Conservation (phyloP, 2,113 vertebrate species). For the Protomyctophum bolini region DNA sequence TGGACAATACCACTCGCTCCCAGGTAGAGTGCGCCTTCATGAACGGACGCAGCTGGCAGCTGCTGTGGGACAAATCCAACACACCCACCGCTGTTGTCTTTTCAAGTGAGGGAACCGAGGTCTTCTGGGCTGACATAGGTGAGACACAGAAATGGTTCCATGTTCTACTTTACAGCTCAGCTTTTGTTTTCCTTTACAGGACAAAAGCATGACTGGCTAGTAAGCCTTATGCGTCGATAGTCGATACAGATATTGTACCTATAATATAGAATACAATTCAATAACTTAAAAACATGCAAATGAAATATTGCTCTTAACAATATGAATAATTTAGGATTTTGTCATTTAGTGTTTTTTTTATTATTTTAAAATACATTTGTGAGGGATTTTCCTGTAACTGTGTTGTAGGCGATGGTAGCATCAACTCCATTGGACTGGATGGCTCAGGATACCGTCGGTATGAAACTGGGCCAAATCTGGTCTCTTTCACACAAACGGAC, state of each 20-base stretch:
- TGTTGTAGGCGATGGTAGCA: slow-evolving; percentile 78
- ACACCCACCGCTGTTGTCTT: slow-evolving; percentile 81
- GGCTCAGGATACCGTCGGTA: slow-evolving; percentile 80
- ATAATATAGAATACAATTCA: too few relatives aligned
- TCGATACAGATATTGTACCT: too few relatives aligned
- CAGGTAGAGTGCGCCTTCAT: slow-evolving; percentile 84
- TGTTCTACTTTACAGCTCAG: too few relatives aligned
- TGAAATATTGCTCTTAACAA: too few relatives aligned
- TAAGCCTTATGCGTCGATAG: too few relatives aligned
- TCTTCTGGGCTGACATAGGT: slow-evolving; percentile 91
- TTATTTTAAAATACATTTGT: too few relatives aligned
- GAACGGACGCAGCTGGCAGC: slow-evolving; percentile 79
- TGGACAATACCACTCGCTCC: accelerated
- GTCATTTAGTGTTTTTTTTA: too few relatives aligned
- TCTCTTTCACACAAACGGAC: slow-evolving; percentile 77
- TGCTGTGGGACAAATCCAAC: slow-evolving; percentile 79
- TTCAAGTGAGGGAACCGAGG: slow-evolving; percentile 65
- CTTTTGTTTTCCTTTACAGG: too few relatives aligned
- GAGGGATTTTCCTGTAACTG: too few relatives aligned
- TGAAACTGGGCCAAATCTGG: slow-evolving; percentile 71
- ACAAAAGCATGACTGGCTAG: too few relatives aligned
- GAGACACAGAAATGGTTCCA: slow-evolving; percentile 13
- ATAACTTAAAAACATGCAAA: too few relatives aligned
- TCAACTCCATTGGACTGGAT: slow-evolving; percentile 82
- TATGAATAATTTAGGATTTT: too few relatives aligned